phyloP scores from a whole-genome alignment of 2,797 vertebrate genomes.

The Cryptoprocta ferox region DNA sequence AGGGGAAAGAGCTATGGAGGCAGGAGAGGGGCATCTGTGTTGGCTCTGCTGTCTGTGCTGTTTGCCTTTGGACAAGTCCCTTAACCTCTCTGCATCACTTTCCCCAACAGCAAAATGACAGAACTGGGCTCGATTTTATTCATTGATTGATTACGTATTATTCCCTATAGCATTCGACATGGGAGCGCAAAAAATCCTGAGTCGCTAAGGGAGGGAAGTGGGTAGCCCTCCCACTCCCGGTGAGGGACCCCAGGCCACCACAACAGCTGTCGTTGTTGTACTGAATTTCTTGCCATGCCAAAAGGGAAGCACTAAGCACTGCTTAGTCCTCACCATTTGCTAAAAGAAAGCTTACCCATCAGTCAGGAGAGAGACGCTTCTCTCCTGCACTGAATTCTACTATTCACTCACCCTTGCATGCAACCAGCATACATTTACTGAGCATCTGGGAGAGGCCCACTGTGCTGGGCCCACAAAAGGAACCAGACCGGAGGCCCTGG shows the following conservation, averaged over 20 bases:
- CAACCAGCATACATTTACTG: background rate
- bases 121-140: background rate
- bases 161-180: background rate
- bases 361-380: background rate
- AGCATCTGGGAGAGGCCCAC: background rate
- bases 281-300: background rate
- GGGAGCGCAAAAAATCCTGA: background rate
- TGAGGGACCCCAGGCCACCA: background rate
- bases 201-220: background rate
- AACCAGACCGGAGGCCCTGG: background rate
- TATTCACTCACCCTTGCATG: background rate
- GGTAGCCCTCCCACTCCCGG: background rate
- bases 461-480: background rate
- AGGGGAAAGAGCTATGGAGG: background rate
- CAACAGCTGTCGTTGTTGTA: background rate
- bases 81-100: constrained; percentile 39
- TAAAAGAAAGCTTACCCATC: background rate
- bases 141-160: constrained; percentile 4
- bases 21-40: background rate
- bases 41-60: background rate
- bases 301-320: background rate
- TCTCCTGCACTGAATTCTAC: background rate
- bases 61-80: constrained; percentile 19
- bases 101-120: constrained; percentile 8
- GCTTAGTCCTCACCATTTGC: background rate